Evolutionary conservation across 2,113 vertebrate species (phyloP).

Genomic region (Dendropsophus ebraccatus): DNA sequence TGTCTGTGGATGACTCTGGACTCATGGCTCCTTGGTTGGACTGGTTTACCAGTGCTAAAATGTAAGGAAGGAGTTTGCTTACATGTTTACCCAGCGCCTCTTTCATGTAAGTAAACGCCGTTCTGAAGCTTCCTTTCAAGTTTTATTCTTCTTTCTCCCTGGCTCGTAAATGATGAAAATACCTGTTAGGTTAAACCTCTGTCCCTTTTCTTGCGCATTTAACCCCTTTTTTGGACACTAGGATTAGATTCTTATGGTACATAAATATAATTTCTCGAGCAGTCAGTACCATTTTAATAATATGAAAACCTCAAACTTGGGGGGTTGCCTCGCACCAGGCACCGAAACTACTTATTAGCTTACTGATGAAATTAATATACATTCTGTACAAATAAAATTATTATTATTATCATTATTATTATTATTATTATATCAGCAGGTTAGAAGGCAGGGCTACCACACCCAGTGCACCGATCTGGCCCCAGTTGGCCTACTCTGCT

Average conservation of each 20-base stretch:
- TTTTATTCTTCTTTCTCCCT: slow-evolving; percentile 50
- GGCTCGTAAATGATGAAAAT: slow-evolving; percentile 52
- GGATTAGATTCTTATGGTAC: not conserved
- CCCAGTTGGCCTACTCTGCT: too few relatives aligned
- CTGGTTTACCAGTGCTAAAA: slow-evolving; percentile 29
- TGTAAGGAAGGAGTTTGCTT: slow-evolving; percentile 48
- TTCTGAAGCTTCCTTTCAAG: slow-evolving; percentile 38
- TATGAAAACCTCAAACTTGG: not conserved
- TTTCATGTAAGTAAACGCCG: slow-evolving; percentile 50
- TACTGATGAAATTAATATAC: too few relatives aligned
- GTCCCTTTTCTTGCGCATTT: slow-evolving; percentile 32
- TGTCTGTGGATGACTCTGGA: not conserved
- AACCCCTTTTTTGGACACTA: not conserved
- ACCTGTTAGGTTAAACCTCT: slow-evolving; percentile 33
- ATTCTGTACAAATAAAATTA: too few relatives aligned
- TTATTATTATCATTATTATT: too few relatives aligned
- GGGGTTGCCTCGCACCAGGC: too few relatives aligned
- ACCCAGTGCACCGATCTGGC: too few relatives aligned
- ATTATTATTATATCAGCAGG: too few relatives aligned
- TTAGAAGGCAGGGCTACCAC: too few relatives aligned
- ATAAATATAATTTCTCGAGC: not conserved
- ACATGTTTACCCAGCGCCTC: slow-evolving; percentile 46
- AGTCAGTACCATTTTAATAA: not conserved
- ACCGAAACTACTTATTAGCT: too few relatives aligned
- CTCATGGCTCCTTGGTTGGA: not conserved